Conservation (phyloP, 2,797 vertebrate genomes). For the Tachyglossus aculeatus region DNA sequence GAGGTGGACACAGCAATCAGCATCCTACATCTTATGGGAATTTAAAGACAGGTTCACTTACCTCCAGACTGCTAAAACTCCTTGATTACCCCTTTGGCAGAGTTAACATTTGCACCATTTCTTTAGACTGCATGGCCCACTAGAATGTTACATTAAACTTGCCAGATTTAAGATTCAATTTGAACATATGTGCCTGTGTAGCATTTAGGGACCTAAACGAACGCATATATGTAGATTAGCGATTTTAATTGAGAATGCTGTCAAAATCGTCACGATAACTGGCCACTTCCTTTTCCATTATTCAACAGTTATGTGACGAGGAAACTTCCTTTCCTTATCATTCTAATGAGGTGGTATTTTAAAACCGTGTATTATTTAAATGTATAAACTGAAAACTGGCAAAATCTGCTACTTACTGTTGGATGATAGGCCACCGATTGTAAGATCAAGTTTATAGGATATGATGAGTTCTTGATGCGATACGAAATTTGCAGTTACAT, state of each 20-base stretch:
- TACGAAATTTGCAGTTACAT: slow-evolving; percentile 55
- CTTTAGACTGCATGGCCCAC: neutral
- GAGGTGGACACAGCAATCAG: neutral
- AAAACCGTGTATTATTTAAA: slow-evolving; percentile 52
- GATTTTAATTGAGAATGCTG: slow-evolving; percentile 30
- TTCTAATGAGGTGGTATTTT: slow-evolving; percentile 23
- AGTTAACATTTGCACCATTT: neutral
- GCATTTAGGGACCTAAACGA: neutral
- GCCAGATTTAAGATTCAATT: slow-evolving; percentile 16
- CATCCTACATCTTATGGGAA: neutral
- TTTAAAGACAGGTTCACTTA: neutral
- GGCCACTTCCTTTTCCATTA: slow-evolving; percentile 12
- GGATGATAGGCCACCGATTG: slow-evolving; percentile 20
- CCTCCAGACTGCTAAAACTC: neutral
- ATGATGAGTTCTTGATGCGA: slow-evolving; percentile 23
- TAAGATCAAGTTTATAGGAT: slow-evolving; percentile 54
- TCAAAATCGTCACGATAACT: slow-evolving; percentile 11
- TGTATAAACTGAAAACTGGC: slow-evolving; percentile 47
- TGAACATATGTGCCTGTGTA: neutral
- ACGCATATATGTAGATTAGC: slow-evolving; percentile 11
- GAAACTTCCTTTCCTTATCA: slow-evolving; percentile 29
- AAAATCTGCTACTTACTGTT: slow-evolving; percentile 29
- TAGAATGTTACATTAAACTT: slow-evolving; percentile 19
- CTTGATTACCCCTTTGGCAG: neutral
- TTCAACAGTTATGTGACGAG: slow-evolving; percentile 6